Base-by-base conservation (phyloP, 2,888 invertebrate species). In the Cantharis lateralis region DNA sequence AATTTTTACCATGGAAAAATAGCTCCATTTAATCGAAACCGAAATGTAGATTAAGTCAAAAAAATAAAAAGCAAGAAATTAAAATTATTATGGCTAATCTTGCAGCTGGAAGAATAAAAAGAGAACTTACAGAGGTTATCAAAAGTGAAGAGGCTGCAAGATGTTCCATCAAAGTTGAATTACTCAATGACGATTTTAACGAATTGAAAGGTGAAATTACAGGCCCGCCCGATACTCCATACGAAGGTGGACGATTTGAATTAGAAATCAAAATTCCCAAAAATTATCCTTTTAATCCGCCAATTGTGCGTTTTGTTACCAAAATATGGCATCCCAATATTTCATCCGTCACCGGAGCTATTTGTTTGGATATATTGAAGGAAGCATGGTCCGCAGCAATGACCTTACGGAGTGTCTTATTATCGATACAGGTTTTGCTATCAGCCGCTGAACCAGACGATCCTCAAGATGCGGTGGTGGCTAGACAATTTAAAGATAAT, bases 321-420 rank as follows among this genome's bases (percentile, higher is more conserved):
- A 97, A 95, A 90, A 98, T 99, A 87, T 99, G 99, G 99, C 99
- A 99, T 90, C 99, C 99, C 72, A 99, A 99, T 89, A 98, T 99
- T 85, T 98, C 98, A 71, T 98, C 98, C 15, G 98, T 98, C 15
- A 99, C 99, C 0, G 97, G 97, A 75, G 98, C 98, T 70, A 99
- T 99, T 85, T 99, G 99, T 89, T 91, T 99, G 88, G 99, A 99
- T 89, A 99, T 99, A 85, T 91, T 99, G 75, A 99, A 99, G 91
- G 97, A 97, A 87, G 96, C 97, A 88, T 97, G 97, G 93, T 92
- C 99, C 79, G 99, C 99, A 72, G 99, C 99, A 7, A 96, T 99
- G 93, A 99, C 99, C 0, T 90, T 99, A 79, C 92, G 99, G 79
- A 99, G 98, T 32, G 98, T 99, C 26, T 89, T 99, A 76, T 89